Evolutionary conservation across 2,888 invertebrate genomes (phyloP).

Genomic region (Lithodes maja): DNA sequence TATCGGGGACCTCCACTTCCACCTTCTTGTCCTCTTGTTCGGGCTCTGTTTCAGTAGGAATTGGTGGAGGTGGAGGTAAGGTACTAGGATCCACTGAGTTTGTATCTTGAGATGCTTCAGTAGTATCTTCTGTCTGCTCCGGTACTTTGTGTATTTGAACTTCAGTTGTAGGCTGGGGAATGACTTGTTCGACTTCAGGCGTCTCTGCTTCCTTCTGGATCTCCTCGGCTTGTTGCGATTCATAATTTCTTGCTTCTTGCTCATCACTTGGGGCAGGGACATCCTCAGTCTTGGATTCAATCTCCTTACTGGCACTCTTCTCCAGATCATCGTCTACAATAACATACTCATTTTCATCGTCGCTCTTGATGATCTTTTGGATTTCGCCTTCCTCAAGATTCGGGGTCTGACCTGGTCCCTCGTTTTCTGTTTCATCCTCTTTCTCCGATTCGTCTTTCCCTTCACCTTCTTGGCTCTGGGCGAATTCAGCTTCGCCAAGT

Average conservation of each 20-base stretch:
- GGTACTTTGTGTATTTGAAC: neutral
- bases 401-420: neutral
- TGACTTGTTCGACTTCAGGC: too few species aligned
- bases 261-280: neutral
- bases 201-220: neutral
- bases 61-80: too few species aligned
- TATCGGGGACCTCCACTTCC: neutral
- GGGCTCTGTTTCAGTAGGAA: neutral
- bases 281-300: neutral
- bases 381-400: slow-evolving; percentile 6
- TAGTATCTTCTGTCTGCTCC: neutral
- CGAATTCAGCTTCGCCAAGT: neutral
- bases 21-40: neutral
- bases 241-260: too few species aligned
- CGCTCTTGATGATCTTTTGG: slow-evolving; percentile 28
- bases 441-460: neutral
- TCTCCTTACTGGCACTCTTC: neutral
- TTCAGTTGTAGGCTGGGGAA: neutral
- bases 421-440: neutral
- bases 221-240: neutral
- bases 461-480: neutral
- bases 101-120: neutral
- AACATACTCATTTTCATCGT: slow-evolving; percentile 19
- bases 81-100: too few species aligned
- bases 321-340: slow-evolving; percentile 31